These are phyloP conservation scores for Bos javanicus DNA, from an alignment of 2,113 vertebrate genomes.

Conservation along the genomic window DNA sequence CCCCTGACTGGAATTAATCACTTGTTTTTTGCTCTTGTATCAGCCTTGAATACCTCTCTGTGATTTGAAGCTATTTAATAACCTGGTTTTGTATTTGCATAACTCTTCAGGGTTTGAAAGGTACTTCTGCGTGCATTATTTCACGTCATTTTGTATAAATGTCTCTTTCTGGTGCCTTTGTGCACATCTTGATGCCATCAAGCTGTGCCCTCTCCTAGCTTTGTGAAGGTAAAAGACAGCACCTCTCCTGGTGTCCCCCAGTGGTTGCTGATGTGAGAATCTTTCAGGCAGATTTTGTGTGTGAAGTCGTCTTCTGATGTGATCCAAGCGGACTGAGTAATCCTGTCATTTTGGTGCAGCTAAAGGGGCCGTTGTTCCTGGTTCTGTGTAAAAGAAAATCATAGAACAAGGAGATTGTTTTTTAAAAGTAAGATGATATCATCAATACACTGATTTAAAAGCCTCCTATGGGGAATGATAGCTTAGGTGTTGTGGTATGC, in stretches of 20 bases:
- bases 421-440: background rate
- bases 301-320: background rate
- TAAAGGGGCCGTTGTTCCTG: background rate
- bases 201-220: background rate
- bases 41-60: background rate
- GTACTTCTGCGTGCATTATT: background rate
- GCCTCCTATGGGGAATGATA: background rate
- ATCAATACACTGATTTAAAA: background rate
- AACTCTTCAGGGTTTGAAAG: background rate
- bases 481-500: background rate
- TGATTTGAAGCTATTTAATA: background rate
- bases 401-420: background rate
- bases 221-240: fast-evolving
- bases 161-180: background rate
- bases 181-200: background rate
- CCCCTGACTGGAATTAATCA: background rate
- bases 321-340: background rate
- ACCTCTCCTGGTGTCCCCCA: fast-evolving
- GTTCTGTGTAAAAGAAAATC: background rate
- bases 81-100: background rate
- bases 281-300: background rate
- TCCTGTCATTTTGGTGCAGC: background rate
- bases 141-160: background rate
- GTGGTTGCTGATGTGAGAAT: background rate
- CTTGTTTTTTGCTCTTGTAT: background rate